Conservation (phyloP, 2,888 invertebrate genomes). For the Drosophila suboccidentalis region DNA sequence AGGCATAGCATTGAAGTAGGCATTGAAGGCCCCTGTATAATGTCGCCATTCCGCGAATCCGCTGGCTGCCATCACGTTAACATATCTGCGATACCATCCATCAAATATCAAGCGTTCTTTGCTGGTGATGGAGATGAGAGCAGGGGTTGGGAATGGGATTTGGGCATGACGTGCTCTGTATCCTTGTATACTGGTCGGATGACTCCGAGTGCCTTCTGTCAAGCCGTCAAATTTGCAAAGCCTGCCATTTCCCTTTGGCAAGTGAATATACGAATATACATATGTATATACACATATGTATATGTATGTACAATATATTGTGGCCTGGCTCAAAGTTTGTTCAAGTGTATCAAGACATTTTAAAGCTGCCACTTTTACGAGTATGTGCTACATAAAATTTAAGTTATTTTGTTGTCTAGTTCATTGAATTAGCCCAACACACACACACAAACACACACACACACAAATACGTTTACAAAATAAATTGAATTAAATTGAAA, state of each 20-base stretch:
- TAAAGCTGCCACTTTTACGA: slow-evolving; percentile 37
- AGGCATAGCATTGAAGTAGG: slow-evolving; percentile 43
- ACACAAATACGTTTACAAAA: slow-evolving; percentile 41
- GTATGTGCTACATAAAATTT: slow-evolving; percentile 53
- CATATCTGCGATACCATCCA: slow-evolving; percentile 78
- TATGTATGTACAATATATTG: neutral
- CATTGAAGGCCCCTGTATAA: slow-evolving; percentile 34
- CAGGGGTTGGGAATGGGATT: slow-evolving; percentile 1
- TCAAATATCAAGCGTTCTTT: slow-evolving; percentile 71
- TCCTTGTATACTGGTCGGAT: slow-evolving; percentile 20
- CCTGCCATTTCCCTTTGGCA: slow-evolving; percentile 23
- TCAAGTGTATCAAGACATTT: slow-evolving; percentile 50
- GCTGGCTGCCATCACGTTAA: slow-evolving; percentile 65
- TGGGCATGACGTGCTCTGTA: slow-evolving; percentile 11
- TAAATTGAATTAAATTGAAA: slow-evolving; percentile 77
- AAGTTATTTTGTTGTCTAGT: slow-evolving; percentile 71
- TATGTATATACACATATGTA: neutral
- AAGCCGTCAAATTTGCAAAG: slow-evolving; percentile 61
- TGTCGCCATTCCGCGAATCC: slow-evolving; percentile 59
- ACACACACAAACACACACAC: slow-evolving; percentile 16
- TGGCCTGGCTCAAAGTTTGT: slow-evolving; percentile 22
- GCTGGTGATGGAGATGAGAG: slow-evolving; percentile 27
- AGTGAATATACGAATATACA: neutral
- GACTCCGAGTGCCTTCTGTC: slow-evolving; percentile 44
- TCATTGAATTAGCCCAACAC: slow-evolving; percentile 68